Conservation (phyloP, 1,140 invertebrate species). For the Pissodes strobi region DNA sequence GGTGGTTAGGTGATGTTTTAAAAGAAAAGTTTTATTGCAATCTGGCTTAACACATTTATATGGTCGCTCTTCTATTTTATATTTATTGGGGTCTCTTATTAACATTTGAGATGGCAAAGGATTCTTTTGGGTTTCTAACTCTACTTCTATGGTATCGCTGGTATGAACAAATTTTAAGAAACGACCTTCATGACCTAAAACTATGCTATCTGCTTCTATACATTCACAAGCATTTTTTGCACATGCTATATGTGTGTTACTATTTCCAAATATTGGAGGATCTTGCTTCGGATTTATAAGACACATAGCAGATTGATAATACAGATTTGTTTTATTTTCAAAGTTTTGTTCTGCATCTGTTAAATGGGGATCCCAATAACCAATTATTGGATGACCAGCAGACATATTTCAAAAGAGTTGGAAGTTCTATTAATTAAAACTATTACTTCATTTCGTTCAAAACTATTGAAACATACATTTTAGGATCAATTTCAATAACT, state of each 20-base stretch:
- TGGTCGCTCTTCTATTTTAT: slow-evolving; percentile 26
- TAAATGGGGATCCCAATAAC: slow-evolving; percentile 27
- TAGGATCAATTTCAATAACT: background rate
- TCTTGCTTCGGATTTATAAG: slow-evolving; percentile 26
- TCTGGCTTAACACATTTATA: slow-evolving; percentile 24
- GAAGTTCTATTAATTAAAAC: too few relatives aligned
- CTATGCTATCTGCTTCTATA: background rate
- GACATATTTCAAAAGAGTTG: background rate
- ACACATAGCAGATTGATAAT: slow-evolving; percentile 23
- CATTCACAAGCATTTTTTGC: slow-evolving; percentile 2
- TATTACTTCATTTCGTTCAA: background rate
- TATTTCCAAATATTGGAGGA: slow-evolving; percentile 15
- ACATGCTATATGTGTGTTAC: background rate
- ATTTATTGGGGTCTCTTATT: slow-evolving; percentile 11
- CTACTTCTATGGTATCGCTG: slow-evolving; percentile 11
- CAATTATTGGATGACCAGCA: background rate
- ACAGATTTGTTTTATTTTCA: slow-evolving; percentile 18
- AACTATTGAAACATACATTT: too few relatives aligned
- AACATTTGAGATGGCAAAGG: slow-evolving; percentile 17
- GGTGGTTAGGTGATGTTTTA: slow-evolving; percentile 81
- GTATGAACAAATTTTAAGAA: slow-evolving; percentile 18
- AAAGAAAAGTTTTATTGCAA: slow-evolving; percentile 70
- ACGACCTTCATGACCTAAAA: slow-evolving; percentile 3
- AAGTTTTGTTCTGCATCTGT: slow-evolving; percentile 4
- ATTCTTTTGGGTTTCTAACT: slow-evolving; percentile 11